Conservation (phyloP, 2,113 vertebrate genomes). For the Bubo blakistoni region DNA sequence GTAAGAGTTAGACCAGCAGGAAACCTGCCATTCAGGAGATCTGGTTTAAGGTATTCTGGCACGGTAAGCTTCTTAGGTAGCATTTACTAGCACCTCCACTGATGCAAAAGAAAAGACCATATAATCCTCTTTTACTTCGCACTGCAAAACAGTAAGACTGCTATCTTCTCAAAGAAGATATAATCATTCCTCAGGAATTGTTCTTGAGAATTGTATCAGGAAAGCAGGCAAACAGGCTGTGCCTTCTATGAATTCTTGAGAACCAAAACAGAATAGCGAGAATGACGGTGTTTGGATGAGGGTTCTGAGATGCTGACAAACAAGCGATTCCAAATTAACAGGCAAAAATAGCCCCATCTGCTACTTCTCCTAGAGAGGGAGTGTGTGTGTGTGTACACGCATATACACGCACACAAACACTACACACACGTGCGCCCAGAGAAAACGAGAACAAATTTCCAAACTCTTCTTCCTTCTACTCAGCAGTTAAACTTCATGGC, state of each 20-base stretch:
- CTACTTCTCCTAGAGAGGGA: neutral
- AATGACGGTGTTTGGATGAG: accelerated
- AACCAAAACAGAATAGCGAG: neutral
- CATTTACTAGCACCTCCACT: neutral
- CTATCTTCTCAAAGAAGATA: neutral
- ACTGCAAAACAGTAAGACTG: neutral
- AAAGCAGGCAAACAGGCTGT: neutral
- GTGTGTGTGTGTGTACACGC: neutral
- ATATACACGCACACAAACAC: neutral
- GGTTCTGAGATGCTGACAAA: neutral
- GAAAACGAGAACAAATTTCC: neutral
- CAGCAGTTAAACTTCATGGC: neutral
- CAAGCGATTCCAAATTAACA: neutral
- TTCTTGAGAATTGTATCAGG: neutral
- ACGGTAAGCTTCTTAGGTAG: neutral
- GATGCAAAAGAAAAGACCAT: neutral
- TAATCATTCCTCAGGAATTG: accelerated
- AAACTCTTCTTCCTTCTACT: neutral
- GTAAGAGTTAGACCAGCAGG: neutral
- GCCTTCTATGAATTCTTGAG: accelerated
- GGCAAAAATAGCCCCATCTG: neutral
- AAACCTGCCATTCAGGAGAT: neutral
- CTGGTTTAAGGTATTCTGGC: neutral
- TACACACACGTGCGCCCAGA: neutral
- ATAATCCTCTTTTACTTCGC: neutral